Conservation (phyloP, 2,888 invertebrate species). For the Metallyticus violacea region DNA sequence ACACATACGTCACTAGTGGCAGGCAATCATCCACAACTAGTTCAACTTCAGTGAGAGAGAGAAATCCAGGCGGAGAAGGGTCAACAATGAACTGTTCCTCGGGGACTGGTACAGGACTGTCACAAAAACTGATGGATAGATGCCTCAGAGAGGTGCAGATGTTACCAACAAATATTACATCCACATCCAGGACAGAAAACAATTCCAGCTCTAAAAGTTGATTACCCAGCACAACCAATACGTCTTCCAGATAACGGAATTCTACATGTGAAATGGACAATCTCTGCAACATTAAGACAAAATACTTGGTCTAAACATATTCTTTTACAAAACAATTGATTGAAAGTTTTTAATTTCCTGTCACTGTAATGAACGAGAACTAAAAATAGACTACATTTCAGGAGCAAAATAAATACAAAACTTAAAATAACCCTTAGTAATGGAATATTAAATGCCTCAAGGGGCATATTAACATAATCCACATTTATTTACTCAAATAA, state of each 20-base stretch:
- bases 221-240: background rate
- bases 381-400: too few relatives aligned
- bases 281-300: background rate
- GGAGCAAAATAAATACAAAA: too few relatives aligned
- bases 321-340: background rate
- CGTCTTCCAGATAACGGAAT: background rate
- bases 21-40: background rate
- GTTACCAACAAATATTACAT: background rate
- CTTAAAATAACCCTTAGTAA: too few relatives aligned
- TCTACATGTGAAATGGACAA: background rate
- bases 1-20: background rate
- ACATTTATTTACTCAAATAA: too few relatives aligned
- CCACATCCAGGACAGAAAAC: background rate
- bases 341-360: too few relatives aligned
- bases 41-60: background rate
- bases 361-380: too few relatives aligned
- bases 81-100: background rate
- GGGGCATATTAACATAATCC: too few relatives aligned
- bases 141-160: background rate
- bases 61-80: background rate
- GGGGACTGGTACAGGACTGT: background rate
- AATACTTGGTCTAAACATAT: too few relatives aligned
- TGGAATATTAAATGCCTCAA: too few relatives aligned
- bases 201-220: background rate
- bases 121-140: background rate